Base-by-base conservation (phyloP, 2,888 invertebrate species). In the Timema podura region DNA sequence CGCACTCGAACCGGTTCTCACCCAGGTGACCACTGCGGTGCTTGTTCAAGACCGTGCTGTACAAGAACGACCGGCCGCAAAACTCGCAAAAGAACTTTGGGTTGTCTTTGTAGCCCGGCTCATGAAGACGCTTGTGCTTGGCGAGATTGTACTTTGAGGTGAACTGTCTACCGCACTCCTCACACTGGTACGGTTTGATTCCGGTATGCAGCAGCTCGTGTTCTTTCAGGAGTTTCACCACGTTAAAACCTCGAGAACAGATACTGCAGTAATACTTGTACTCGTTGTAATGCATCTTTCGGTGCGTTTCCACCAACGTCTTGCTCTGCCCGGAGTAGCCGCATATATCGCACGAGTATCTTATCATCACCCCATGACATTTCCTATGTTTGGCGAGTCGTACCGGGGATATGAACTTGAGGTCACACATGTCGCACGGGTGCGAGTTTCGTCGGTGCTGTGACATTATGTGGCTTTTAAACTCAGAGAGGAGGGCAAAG, bases 121-220 rank as follows among this genome's bases (percentile, higher is more conserved):
- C 80, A 13, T 74, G 72, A 5, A 72, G 69, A 30, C 74, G 74
- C 48, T 78, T 44, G 59, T 80, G 80, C 0, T 75, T 76, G 9
- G 73, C 75, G 16, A 80, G 71, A 51, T 80, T 80, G 66, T 77
- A 77, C 61, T 78, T 79, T 72, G 79, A 79, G 0, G 68, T 76
- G 78, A 48, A 70, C 73, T 70, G 77, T 78, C 16, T 72, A 67
- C 83, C 84, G 74, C 86, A 86, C 59, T 82, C 82, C 71, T 84
- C 83, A 74, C 86, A 86, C 16, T 82, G 82, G 70, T 84, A 81
- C 67, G 85, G 85, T 68, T 84, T 84, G 68, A 82, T 80, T 69
- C 84, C 84, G 16, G 83, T 84, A 79, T 86, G 86, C 46, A 83
- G 85, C 76, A 86, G 86, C 75, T 85, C 84, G 79, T 87, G 87